Percentiles rank a stretch among this genome's conserved stretches.
Conservation (phyloP, 2,888 invertebrate species). For the Aricia artaxerxes region DNA sequence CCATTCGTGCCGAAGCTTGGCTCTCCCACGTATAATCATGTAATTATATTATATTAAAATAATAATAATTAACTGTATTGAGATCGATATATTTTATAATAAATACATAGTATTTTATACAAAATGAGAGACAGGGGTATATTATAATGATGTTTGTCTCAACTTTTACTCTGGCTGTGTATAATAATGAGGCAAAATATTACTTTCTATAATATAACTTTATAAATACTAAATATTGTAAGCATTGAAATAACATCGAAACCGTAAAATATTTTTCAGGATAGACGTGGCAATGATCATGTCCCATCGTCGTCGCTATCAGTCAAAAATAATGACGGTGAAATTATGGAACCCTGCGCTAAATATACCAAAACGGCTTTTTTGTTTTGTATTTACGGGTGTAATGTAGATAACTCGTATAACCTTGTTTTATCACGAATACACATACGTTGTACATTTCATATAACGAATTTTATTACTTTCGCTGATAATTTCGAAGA, state of each 20-base stretch:
- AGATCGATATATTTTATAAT: too few species aligned
- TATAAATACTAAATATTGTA: neutral
- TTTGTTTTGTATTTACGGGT: neutral
- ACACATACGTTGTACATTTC: neutral
- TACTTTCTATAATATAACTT: too few species aligned
- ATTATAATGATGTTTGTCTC: too few species aligned
- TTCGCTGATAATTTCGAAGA: neutral
- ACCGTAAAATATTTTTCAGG: neutral
- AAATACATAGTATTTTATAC: too few species aligned
- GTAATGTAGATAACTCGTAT: neutral
- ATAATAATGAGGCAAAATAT: too few species aligned
- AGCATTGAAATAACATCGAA: neutral
- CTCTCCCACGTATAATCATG: too few species aligned
- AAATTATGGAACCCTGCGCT: neutral
- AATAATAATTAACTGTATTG: too few species aligned
- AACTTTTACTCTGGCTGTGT: too few species aligned
- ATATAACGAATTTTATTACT: neutral
- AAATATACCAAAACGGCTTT: neutral
- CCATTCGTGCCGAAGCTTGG: too few species aligned
- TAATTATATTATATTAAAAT: too few species aligned
- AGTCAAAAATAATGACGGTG: neutral
- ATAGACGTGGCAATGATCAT: neutral
- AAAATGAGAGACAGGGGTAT: too few species aligned
- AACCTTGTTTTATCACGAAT: conserved; percentile 8
- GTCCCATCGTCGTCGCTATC: neutral